Percentiles rank a stretch among this genome's conserved stretches.
Evolutionary conservation across 2,888 invertebrate genomes (phyloP).

Genomic region (Drosophila algonquin): DNA sequence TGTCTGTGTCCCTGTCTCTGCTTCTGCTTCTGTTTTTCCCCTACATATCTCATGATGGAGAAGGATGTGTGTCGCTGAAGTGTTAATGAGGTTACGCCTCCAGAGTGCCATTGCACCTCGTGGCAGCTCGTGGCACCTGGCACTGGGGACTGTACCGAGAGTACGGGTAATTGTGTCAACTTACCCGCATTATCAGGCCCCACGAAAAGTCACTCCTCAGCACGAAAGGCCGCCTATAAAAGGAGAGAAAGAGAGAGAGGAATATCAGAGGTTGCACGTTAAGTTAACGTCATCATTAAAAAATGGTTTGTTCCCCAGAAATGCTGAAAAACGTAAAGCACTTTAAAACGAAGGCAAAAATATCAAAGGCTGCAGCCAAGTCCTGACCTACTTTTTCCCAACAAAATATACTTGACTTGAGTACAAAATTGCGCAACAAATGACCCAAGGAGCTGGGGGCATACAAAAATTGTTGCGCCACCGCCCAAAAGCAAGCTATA

Average conservation of each 20-base stretch:
- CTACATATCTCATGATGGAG: neutral
- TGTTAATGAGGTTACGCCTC: constrained; percentile 62
- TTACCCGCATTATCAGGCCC: constrained; percentile 48
- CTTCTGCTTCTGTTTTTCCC: neutral
- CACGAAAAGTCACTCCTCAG: constrained; percentile 13
- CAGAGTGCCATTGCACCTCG: constrained; percentile 44
- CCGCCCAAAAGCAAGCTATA: constrained; percentile 15
- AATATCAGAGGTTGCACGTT: constrained; percentile 6
- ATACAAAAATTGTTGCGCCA: neutral
- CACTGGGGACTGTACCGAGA: constrained; percentile 10
- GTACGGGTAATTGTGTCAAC: constrained; percentile 62
- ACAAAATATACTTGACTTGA: constrained; percentile 13
- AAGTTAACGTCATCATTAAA: constrained; percentile 42
- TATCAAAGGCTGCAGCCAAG: constrained; percentile 9
- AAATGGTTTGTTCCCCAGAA: constrained; percentile 5
- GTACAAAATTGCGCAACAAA: constrained; percentile 58
- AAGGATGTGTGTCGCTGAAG: constrained; percentile 41
- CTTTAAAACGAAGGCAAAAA: constrained; percentile 6
- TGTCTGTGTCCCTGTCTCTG: too few species aligned
- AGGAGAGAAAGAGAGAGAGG: constrained; percentile 12
- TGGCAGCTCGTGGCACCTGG: constrained; percentile 10
- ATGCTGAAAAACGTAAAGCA: neutral
- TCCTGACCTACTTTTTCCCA: constrained; percentile 48
- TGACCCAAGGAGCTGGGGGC: constrained; percentile 44
- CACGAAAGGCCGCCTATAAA: constrained; percentile 24